These are phyloP conservation scores for Zoanthus sansibaricus DNA, from an alignment of 92 coral and sea anemone species.

Conservation along the genomic window DNA sequence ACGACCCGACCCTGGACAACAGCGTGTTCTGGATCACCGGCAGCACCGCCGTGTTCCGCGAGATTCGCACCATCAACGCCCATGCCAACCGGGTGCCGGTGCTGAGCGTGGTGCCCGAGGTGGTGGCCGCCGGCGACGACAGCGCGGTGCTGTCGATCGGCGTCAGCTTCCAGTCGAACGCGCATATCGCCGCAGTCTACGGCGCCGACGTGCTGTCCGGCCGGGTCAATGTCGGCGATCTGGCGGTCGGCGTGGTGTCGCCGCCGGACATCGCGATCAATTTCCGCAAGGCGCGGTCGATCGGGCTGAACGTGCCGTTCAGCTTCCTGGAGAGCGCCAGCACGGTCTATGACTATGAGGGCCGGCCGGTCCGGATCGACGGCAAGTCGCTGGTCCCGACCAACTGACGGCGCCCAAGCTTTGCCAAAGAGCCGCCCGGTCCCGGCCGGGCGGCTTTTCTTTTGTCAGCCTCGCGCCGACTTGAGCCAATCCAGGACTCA, in stretches of 20 bases:
- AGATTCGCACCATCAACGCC: not conserved
- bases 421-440: no score
- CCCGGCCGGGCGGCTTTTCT: no score
- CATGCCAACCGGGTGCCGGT: constrained; percentile 3
- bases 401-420: no score
- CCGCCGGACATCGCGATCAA: constrained; percentile 24
- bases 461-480: no score
- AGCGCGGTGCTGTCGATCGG: constrained; percentile 8
- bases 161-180: not conserved
- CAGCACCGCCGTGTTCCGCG: constrained; percentile 17
- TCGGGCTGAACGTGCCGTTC: no score
- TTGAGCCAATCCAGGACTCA: no score
- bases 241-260: not conserved
- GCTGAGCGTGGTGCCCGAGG: not conserved
- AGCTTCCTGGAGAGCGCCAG: no score
- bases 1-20: no score
- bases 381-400: no score
- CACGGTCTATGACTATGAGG: no score
- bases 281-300: constrained; percentile 6
- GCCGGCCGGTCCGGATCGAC: no score
- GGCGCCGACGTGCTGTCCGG: not conserved
- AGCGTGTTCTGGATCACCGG: constrained; percentile 33
- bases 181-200: not conserved
- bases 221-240: not conserved
- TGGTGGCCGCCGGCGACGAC: not conserved